These are phyloP conservation scores for Manacus vitellinus DNA, from an alignment of 2,113 vertebrate species.

Conservation along the genomic window DNA sequence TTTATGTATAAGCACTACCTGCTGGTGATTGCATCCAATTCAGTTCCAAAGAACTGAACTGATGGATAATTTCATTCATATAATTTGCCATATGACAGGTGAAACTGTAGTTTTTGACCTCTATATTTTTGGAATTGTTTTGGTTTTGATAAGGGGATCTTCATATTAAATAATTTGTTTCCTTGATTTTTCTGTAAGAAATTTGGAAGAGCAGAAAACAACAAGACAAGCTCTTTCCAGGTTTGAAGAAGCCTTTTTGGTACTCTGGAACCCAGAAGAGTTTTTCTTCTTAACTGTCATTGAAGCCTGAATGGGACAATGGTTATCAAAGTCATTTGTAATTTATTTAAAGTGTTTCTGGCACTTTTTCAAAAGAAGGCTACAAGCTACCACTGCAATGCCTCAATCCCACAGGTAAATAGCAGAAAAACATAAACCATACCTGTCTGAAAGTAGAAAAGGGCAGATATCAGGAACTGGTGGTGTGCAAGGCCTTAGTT, in stretches of 20 bases:
- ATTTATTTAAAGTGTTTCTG: neutral
- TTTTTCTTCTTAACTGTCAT: neutral
- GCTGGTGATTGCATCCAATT: neutral
- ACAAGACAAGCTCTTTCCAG: neutral
- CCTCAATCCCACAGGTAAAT: neutral
- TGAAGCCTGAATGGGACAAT: neutral
- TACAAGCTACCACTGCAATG: neutral
- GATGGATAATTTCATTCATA: neutral
- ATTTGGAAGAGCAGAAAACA: neutral
- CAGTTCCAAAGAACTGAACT: neutral
- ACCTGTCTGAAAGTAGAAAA: conserved; percentile 97
- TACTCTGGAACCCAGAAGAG: neutral
- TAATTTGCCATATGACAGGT: neutral
- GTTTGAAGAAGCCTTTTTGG: neutral
- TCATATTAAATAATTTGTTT: conserved; percentile 1
- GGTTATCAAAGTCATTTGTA: neutral
- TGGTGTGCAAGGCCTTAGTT: conserved; percentile 89
- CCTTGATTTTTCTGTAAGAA: neutral
- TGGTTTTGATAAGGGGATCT: neutral
- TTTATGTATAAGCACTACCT: neutral
- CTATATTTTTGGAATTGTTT: neutral
- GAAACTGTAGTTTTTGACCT: neutral
- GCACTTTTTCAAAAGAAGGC: neutral
- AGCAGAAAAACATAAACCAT: neutral
- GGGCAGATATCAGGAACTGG: conserved; percentile 97